A percentile compares a stretch with the other conserved stretches of the same genome.
Evolutionary conservation across 2,888 invertebrate genomes (phyloP).

Genomic region (Hydrotaea diabolus): DNA sequence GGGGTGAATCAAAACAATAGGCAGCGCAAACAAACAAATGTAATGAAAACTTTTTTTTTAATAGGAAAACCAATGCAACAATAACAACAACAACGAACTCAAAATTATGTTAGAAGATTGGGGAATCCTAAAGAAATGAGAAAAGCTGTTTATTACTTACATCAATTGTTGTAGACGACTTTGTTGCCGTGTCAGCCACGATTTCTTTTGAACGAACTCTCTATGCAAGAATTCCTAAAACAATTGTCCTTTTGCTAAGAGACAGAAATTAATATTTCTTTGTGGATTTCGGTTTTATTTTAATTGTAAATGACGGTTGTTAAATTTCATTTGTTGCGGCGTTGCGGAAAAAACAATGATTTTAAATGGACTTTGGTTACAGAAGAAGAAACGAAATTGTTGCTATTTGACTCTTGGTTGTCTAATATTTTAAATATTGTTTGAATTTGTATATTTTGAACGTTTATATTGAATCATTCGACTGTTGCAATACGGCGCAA

Average conservation of each 20-base stretch:
- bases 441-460: conserved; percentile 29
- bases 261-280: neutral
- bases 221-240: conserved; percentile 43
- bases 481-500: conserved; percentile 47
- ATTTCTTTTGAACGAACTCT: conserved; percentile 59
- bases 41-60: conserved; percentile 3
- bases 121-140: neutral
- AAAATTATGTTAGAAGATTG: neutral
- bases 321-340: conserved; percentile 19
- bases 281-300: neutral
- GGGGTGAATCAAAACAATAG: conserved; percentile 1
- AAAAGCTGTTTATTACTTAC: conserved; percentile 72
- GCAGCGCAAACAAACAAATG: neutral
- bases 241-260: conserved; percentile 24
- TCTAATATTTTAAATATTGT: conserved; percentile 28
- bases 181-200: conserved; percentile 76
- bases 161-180: conserved; percentile 75
- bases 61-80: conserved; percentile 21
- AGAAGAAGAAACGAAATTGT: neutral
- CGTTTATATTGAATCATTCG: conserved; percentile 43
- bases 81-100: conserved; percentile 18
- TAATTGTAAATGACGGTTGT: conserved; percentile 19
- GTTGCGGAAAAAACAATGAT: neutral
- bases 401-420: conserved; percentile 18
- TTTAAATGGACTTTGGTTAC: neutral